A percentile compares a stretch with the other conserved stretches of the same genome.
Evolutionary conservation across 2,888 invertebrate species (phyloP).

Genomic region (Invenusta paracnida): DNA sequence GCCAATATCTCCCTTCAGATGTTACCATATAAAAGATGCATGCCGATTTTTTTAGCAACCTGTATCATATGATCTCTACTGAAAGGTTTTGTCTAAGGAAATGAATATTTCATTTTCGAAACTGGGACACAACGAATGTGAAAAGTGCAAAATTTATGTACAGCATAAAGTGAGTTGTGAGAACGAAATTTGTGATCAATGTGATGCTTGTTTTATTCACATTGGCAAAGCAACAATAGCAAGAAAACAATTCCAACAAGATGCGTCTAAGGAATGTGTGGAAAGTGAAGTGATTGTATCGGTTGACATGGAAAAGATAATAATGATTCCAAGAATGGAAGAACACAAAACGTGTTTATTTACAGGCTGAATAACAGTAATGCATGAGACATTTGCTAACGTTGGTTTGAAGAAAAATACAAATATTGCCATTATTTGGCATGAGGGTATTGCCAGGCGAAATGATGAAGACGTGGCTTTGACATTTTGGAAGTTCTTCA

Average conservation of each 20-base stretch:
- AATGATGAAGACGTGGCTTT: constrained; percentile 44
- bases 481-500: constrained; percentile 32
- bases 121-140: constrained; percentile 45
- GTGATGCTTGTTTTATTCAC: constrained; percentile 32
- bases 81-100: constrained; percentile 18
- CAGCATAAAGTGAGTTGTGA: background rate
- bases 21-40: constrained; percentile 41
- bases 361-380: constrained; percentile 14
- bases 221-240: constrained; percentile 28
- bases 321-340: constrained; percentile 14
- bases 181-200: constrained; percentile 37
- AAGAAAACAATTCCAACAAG: constrained; percentile 20
- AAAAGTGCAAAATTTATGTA: constrained; percentile 38
- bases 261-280: background rate
- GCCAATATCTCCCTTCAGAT: constrained; percentile 44
- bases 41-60: constrained; percentile 36
- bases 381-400: constrained; percentile 34
- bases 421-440: constrained; percentile 43
- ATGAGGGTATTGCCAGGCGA: constrained; percentile 44
- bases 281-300: constrained; percentile 7
- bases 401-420: constrained; percentile 36
- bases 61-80: constrained; percentile 41
- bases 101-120: constrained; percentile 45
- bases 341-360: background rate
- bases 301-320: constrained; percentile 2